Percentiles rank a stretch among this genome's conserved stretches.
Conservation (phyloP, 2,888 invertebrate species). For the Gymnosoma rotundatum region DNA sequence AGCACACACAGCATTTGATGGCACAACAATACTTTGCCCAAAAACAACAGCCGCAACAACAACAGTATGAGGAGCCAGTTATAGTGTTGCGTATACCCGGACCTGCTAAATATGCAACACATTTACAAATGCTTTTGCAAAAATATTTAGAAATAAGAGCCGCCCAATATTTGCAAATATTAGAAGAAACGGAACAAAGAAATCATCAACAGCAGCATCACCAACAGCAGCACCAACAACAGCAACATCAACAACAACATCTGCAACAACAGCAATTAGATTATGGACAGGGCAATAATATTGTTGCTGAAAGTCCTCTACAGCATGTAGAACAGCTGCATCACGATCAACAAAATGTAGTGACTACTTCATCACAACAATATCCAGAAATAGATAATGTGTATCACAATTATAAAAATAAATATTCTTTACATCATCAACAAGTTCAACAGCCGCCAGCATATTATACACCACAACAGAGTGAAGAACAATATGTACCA, state of each 20-base stretch:
- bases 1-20: constrained; percentile 48
- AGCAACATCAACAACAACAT: constrained; percentile 69
- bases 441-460: constrained; percentile 68
- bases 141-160: constrained; percentile 82
- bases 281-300: constrained; percentile 34
- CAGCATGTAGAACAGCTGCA: constrained; percentile 70
- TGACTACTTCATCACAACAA: constrained; percentile 73
- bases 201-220: constrained; percentile 74
- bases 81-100: constrained; percentile 82
- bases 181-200: constrained; percentile 79
- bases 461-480: constrained; percentile 34
- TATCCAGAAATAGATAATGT: constrained; percentile 79
- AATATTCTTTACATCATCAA: constrained; percentile 73
- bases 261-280: constrained; percentile 70
- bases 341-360: constrained; percentile 74
- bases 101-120: constrained; percentile 81
- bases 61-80: constrained; percentile 79
- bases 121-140: constrained; percentile 80
- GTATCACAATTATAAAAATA: constrained; percentile 78
- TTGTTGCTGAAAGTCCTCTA: constrained; percentile 24
- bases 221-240: constrained; percentile 74
- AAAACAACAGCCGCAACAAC: constrained; percentile 26
- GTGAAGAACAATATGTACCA: constrained; percentile 41
- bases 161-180: constrained; percentile 79
- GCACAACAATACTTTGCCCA: constrained; percentile 14